Evolutionary conservation across 1,140 invertebrate genomes (phyloP).

Genomic region (Temnothorax longispinosus): DNA sequence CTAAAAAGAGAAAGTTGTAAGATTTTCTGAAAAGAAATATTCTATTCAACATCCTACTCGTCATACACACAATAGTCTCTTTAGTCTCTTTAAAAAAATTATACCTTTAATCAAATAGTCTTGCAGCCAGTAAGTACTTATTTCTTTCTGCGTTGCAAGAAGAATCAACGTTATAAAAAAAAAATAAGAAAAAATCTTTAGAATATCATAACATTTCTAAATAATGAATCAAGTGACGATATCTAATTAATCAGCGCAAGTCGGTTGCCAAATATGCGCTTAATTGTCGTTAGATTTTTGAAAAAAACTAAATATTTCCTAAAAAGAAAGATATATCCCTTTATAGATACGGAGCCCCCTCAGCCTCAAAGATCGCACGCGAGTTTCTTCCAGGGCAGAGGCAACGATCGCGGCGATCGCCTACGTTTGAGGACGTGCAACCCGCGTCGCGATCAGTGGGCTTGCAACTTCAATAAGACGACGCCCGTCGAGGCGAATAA

Average conservation of each 20-base stretch:
- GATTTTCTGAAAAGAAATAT: slow-evolving; percentile 1
- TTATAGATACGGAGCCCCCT: not conserved
- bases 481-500: not conserved
- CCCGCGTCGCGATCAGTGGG: slow-evolving; percentile 24
- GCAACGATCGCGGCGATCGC: not conserved
- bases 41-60: not conserved
- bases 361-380: slow-evolving; percentile 30
- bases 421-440: not conserved
- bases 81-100: not conserved
- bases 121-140: not conserved
- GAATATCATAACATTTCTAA: slow-evolving; percentile 7
- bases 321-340: not conserved
- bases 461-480: not conserved
- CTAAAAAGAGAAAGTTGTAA: not conserved
- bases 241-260: not conserved
- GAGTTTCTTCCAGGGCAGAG: slow-evolving; percentile 7
- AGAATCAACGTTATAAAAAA: not conserved
- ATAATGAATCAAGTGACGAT: slow-evolving; percentile 5
- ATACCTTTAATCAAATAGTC: not conserved
- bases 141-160: not conserved
- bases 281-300: not conserved
- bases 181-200: not conserved
- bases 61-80: not conserved
- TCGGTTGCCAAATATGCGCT: not conserved
- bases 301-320: not conserved